phyloP scores from a whole-genome alignment of 2,888 invertebrate species.

The Eristalis tenax region DNA sequence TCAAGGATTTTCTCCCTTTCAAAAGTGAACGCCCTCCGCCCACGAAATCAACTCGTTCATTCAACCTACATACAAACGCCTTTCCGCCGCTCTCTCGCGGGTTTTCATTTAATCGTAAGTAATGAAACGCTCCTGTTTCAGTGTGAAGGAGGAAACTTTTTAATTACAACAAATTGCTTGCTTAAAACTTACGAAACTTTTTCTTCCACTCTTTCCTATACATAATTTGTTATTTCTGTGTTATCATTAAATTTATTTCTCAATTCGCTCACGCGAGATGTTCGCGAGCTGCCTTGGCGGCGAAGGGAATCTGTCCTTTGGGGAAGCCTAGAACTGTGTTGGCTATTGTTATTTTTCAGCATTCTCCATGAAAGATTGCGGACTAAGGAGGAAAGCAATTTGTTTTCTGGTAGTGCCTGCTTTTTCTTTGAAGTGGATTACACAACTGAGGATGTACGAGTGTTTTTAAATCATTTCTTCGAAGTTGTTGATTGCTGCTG shows the following conservation, averaged over 20 bases:
- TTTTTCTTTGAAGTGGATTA: neutral
- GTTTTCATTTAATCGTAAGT: slow-evolving; percentile 9
- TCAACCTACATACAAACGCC: too few species aligned
- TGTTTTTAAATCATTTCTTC: neutral
- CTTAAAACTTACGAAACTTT: slow-evolving; percentile 41
- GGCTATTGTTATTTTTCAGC: neutral
- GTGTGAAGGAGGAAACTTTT: slow-evolving; percentile 35
- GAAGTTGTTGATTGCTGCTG: neutral
- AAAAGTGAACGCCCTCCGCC: neutral
- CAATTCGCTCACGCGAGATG: neutral
- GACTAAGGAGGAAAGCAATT: neutral
- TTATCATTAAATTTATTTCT: slow-evolving; percentile 28
- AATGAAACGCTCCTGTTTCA: slow-evolving; percentile 13
- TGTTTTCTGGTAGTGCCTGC: neutral
- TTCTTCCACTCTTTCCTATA: neutral
- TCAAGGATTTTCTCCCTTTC: neutral
- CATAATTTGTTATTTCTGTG: slow-evolving; percentile 12
- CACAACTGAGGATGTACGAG: too few species aligned
- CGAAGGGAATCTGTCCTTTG: neutral
- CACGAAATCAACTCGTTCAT: neutral
- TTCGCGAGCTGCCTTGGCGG: neutral
- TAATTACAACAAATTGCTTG: slow-evolving; percentile 63
- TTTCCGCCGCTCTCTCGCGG: neutral
- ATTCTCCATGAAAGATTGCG: neutral
- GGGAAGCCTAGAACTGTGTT: neutral